Evolutionary conservation across 2,888 invertebrate genomes (phyloP), one percentile per base, ranked within the genome.

Genomic region (Nymphalis urticae): DNA sequence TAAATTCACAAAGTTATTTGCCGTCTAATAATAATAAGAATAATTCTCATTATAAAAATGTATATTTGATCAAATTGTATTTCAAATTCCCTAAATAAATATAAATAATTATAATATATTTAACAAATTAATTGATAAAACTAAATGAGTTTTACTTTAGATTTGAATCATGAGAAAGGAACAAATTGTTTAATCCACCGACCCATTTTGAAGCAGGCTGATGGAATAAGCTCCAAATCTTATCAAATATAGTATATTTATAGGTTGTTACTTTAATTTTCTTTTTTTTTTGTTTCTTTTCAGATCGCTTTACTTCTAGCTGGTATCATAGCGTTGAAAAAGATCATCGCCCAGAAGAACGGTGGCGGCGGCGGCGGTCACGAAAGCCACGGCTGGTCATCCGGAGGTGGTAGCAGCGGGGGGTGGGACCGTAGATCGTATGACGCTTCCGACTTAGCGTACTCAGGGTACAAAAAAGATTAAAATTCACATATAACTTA

Each of bases 261-360:
- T n/a, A 32, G 0, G n/a, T 13, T 2, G 17, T 32, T 6, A 27
- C 4, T 21, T 53, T 24, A 6, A 53, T 21, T 51, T 47, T 7
- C 27, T n/a, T 13, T 19, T 6, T 19, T 6, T 9, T 7, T 36
- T 48, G 47, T 13, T 50, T 63, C 27, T 16, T 63, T 95, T 70
- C 95, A 96, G 93, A 96, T 97, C 77, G 97, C 97, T 0, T 90
- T 97, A 1, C 94, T 97, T 10, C 89, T 97, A 51, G 95, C 97
- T 5, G 95, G 97, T 72, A 96, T 97, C 81, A 96, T 97, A 79
- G 95, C 96, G 0, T 85, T 97, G 61, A 97, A 97, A 94, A 97
- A 97, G 85, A 89, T 97, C 48, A 93, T 97, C 81, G 93, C 95
- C 0, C 94, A 95, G 78, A 96, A 96, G 83, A 93, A 94, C 54